Evolutionary conservation across 2,113 vertebrate genomes (phyloP), one percentile per base, ranked within the genome.

Genomic region (Picathartes gymnocephalus): DNA sequence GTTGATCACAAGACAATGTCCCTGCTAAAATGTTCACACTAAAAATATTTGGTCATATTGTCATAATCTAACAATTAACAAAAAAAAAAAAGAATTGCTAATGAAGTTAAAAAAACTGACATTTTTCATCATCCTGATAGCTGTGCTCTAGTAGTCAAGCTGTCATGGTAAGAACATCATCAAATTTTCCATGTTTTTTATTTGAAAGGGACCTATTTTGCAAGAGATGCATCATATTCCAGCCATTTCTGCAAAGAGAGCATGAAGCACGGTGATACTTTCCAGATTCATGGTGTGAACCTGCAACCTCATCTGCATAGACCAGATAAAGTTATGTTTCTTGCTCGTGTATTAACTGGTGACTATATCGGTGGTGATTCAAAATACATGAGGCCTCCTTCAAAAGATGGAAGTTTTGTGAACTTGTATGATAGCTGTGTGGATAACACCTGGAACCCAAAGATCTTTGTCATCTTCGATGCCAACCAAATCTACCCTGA

Each of bases 401-500:
- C 99, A 60, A 99, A 99, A 96, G 99, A 99, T 27, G 98, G 98
- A 86, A 99, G 98, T 95, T 98, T 99, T 91, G 98, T 99, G 94
- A 99, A 99, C 97, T 98, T 99, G 60, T 99, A 98, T 21, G 99
- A 99, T 98, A 99, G 99, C 96, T 99, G 99, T 64, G 99, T 99
- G 97, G 99, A 99, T 84, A 99, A 99, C 30, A 98, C 98, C 80
- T 98, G 98, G 97, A 99, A 99, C 86, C 99, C 99, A 92, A 99
- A 98, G 98, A 99, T 99, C 95, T 99, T 99, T 81, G 99, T 99
- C 61, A 98, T 99, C 92, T 99, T 99, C 68, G 99, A 99, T 97
- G 98, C 98, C 97, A 99, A 99, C 97, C 99, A 99, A 96, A 99
- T 99, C 95, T 99, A 99, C 87, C 99, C 99, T 4, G 99, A 99